Conservation (phyloP, 2,888 invertebrate species). For the Cosmia trapezina region DNA sequence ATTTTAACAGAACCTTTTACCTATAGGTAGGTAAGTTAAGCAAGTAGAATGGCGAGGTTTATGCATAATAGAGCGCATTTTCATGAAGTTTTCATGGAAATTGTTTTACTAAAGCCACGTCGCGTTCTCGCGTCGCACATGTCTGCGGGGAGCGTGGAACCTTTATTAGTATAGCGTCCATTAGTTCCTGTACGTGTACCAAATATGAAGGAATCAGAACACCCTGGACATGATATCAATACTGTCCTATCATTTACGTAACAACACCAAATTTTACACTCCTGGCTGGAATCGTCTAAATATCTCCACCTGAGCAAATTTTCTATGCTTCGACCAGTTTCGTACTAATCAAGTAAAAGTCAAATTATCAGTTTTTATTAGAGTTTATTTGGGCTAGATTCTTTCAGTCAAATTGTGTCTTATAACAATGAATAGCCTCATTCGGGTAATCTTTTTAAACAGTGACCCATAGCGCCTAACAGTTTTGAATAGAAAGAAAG, state of each 20-base stretch:
- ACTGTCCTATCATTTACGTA: too few species aligned
- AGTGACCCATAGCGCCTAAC: constrained; percentile 28
- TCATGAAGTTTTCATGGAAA: too few species aligned
- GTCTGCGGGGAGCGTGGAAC: too few species aligned
- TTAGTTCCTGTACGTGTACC: too few species aligned
- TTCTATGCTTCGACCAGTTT: neutral
- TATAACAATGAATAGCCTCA: constrained; percentile 2
- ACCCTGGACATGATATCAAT: too few species aligned
- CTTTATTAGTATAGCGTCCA: too few species aligned
- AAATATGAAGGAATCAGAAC: too few species aligned
- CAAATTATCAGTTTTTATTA: neutral
- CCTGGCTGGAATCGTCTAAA: too few species aligned
- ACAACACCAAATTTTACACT: too few species aligned
- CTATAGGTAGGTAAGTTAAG: neutral
- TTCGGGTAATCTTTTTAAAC: neutral
- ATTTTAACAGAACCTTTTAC: too few species aligned
- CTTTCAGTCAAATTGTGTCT: constrained; percentile 7
- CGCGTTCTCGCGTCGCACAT: too few species aligned
- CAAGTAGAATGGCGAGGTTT: neutral
- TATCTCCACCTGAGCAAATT: neutral
- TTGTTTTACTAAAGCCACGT: too few species aligned
- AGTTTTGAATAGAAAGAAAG: constrained; percentile 5
- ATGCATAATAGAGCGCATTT: neutral
- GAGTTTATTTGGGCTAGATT: constrained; percentile 32
- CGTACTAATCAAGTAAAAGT: neutral